Conservation (phyloP, 2,888 invertebrate genomes). For the Steinernema carpocapsae region DNA sequence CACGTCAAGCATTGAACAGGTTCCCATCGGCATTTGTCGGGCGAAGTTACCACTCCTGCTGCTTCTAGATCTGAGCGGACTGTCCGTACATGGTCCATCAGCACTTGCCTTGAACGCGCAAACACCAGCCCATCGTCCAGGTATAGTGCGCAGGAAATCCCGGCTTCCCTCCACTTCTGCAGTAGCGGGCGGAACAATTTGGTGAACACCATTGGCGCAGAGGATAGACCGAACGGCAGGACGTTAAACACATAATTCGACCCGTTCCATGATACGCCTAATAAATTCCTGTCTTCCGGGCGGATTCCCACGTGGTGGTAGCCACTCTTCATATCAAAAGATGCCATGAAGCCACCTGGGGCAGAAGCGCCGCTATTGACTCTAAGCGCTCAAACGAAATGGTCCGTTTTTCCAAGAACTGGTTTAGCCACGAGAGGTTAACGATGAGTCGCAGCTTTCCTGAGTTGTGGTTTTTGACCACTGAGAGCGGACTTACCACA, state of each 20-base stretch:
- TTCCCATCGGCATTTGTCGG: not conserved
- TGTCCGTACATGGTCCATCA: not conserved
- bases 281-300: not conserved
- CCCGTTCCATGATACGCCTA: constrained; percentile 27
- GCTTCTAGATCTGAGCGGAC: not conserved
- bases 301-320: constrained; percentile 35
- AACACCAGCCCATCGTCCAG: constrained; percentile 30
- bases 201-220: constrained; percentile 35
- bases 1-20: not conserved
- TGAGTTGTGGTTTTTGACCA: not conserved
- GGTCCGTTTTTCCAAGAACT: not conserved
- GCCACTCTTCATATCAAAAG: too few species aligned
- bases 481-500: not conserved
- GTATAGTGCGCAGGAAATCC: constrained; percentile 27
- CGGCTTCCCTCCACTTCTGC: constrained; percentile 24
- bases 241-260: constrained; percentile 31
- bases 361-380: not conserved
- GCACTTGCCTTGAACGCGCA: not conserved
- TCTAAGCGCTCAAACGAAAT: not conserved
- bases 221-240: constrained; percentile 36
- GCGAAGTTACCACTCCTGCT: not conserved
- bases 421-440: not conserved
- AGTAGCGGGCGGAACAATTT: constrained; percentile 33
- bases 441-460: not conserved
- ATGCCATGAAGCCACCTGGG: constrained; percentile 20